Evolutionary conservation across 2,888 invertebrate species (phyloP).

Genomic region (Pycnomerus fuliginosus): DNA sequence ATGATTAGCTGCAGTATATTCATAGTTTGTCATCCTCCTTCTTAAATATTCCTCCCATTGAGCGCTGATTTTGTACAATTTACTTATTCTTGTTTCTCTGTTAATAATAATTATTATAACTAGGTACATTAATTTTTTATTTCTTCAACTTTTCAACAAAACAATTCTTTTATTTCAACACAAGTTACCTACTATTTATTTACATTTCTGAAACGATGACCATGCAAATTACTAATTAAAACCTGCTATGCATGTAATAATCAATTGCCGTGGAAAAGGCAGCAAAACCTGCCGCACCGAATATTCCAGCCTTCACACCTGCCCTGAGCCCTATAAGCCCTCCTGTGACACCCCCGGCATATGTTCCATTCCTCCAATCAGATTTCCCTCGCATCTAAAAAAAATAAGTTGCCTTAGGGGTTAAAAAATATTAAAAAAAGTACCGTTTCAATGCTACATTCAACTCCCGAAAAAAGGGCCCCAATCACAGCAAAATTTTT

Average conservation of each 20-base stretch:
- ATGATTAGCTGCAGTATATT: too few species aligned
- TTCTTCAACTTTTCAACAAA: too few species aligned
- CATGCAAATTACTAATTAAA: too few species aligned
- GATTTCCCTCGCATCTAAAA: conserved; percentile 72
- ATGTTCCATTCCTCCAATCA: conserved; percentile 96
- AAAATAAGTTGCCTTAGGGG: background rate
- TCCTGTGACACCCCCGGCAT: conserved; percentile 92
- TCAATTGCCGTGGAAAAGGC: conserved; percentile 96
- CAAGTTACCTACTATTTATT: too few species aligned
- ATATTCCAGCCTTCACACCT: conserved; percentile 87
- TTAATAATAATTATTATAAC: too few species aligned
- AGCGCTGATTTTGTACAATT: too few species aligned
- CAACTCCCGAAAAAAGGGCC: conserved; percentile 88
- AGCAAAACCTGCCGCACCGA: conserved; percentile 97
- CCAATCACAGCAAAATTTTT: conserved; percentile 98
- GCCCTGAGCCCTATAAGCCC: conserved; percentile 89
- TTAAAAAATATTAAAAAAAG: conserved; percentile 37
- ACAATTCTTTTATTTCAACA: too few species aligned
- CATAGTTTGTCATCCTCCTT: too few species aligned
- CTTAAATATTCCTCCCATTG: too few species aligned
- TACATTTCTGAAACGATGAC: too few species aligned
- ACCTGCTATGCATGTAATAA: conserved; percentile 82
- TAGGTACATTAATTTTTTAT: too few species aligned
- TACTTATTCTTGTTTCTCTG: too few species aligned
- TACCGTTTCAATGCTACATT: conserved; percentile 93